These are phyloP conservation scores for Anguilla pacifica DNA, from an alignment of 2,797 vertebrate species.

Conservation along the genomic window DNA sequence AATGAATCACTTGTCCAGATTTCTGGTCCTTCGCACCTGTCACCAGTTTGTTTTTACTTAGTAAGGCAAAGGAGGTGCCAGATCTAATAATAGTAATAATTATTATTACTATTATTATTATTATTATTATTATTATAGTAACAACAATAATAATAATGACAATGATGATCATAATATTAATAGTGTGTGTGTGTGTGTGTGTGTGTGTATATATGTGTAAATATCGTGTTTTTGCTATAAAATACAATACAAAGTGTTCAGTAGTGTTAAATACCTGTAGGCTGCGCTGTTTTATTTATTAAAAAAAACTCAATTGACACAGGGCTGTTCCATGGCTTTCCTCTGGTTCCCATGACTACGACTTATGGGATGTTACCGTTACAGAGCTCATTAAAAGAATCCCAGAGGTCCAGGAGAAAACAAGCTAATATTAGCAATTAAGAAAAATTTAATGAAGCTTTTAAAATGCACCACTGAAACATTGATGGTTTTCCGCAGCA, in stretches of 20 bases:
- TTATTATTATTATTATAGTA: too few species aligned
- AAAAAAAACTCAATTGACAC: background rate
- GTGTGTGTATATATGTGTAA: too few species aligned
- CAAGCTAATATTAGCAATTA: conserved; percentile 21
- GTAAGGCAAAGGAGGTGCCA: background rate
- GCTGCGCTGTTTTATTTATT: background rate
- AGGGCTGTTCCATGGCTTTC: background rate
- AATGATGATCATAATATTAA: too few species aligned
- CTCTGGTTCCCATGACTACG: conserved; percentile 2
- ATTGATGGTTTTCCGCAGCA: background rate
- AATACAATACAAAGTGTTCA: background rate
- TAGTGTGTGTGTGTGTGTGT: too few species aligned
- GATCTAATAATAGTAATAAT: background rate
- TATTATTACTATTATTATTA: background rate
- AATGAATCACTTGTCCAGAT: background rate
- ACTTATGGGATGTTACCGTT: conserved; percentile 4
- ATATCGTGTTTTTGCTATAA: too few species aligned
- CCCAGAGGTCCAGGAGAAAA: background rate
- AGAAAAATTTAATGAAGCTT: background rate
- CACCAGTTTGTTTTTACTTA: background rate
- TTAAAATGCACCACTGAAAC: background rate
- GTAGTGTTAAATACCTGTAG: background rate
- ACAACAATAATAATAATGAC: too few species aligned
- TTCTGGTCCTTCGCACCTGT: background rate
- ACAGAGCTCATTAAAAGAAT: conserved; percentile 7